Percentiles rank a stretch among this genome's conserved stretches.
Evolutionary conservation across 2,797 vertebrate genomes (phyloP).

Genomic region (Chaetophractus vellerosus): DNA sequence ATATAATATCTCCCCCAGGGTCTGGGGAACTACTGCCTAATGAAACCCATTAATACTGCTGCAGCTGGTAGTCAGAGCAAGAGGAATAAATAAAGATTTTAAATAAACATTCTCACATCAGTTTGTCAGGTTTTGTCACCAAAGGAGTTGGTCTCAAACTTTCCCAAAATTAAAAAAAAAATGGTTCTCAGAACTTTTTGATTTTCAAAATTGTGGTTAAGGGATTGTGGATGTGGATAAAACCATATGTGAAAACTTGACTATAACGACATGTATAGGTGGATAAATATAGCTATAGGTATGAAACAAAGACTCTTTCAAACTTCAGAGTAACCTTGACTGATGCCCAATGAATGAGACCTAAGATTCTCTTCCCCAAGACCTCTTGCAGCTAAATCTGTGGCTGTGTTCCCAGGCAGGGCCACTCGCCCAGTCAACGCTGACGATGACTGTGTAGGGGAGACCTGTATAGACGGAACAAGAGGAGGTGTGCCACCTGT

Average conservation of each 20-base stretch:
- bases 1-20: background rate
- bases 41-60: background rate
- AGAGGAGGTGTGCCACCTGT: conserved; percentile 30
- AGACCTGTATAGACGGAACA: conserved; percentile 51
- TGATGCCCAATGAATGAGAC: conserved; percentile 44
- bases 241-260: background rate
- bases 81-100: conserved; percentile 10
- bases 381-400: conserved; percentile 42
- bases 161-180: background rate
- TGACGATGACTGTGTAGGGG: conserved; percentile 33
- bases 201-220: conserved; percentile 61
- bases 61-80: background rate
- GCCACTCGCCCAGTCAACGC: background rate
- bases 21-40: background rate
- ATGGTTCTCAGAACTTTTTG: background rate
- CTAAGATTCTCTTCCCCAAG: conserved; percentile 65
- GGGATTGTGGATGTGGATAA: background rate
- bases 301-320: background rate
- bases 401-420: background rate
- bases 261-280: background rate
- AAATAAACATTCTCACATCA: background rate
- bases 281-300: background rate
- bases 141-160: conserved; percentile 36
- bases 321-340: conserved; percentile 55
- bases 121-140: conserved; percentile 28